phyloP scores from a whole-genome alignment of 2,113 vertebrate genomes.

The Cygnus buccinator region DNA sequence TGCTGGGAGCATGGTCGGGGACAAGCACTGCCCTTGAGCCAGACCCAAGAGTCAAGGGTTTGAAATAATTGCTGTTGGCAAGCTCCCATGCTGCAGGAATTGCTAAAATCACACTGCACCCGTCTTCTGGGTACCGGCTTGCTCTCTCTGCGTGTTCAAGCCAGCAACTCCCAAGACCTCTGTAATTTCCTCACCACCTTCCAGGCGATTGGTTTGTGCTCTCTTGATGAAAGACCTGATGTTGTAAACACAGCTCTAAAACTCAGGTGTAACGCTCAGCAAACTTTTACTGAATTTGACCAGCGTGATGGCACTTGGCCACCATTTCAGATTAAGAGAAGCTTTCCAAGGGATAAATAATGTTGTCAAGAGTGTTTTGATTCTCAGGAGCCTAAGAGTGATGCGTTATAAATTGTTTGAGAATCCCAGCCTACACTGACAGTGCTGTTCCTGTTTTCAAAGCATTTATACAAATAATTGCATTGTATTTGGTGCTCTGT shows the following conservation, averaged over 20 bases:
- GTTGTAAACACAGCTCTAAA: background rate
- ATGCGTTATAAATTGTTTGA: background rate
- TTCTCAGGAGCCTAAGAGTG: accelerated
- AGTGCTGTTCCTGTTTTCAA: background rate
- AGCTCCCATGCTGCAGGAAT: too few species aligned
- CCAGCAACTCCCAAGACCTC: background rate
- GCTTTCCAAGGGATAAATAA: background rate
- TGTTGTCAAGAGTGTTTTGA: background rate
- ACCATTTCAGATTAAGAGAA: background rate
- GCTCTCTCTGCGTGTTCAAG: background rate
- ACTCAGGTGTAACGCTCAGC: background rate
- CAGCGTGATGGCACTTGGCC: accelerated
- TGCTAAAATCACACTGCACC: background rate
- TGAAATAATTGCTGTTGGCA: background rate
- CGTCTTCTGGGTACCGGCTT: too few species aligned
- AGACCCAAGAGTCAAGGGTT: background rate
- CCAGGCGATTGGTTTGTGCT: background rate
- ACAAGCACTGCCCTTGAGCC: background rate
- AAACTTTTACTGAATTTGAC: background rate
- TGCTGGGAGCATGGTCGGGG: background rate
- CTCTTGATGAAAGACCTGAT: background rate
- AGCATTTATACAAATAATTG: background rate
- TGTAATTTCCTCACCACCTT: background rate
- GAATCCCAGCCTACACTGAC: accelerated
- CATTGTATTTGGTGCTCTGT: background rate